A percentile compares a stretch with the other conserved stretches of the same genome.
Evolutionary conservation across 2,888 invertebrate species (phyloP).

Genomic region (Anthophora plumipes): DNA sequence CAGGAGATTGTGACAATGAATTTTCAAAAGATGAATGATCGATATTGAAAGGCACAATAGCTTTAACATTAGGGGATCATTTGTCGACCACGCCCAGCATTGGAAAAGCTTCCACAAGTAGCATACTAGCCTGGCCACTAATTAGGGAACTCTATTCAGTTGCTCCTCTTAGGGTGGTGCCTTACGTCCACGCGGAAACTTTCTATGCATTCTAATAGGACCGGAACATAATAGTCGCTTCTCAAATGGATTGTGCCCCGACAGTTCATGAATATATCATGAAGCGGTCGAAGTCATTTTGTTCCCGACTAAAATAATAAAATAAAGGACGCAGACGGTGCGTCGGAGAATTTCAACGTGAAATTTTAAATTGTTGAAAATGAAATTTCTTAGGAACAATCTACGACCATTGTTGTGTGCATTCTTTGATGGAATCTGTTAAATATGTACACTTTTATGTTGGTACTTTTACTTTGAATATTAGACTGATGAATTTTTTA

Average conservation of each 20-base stretch:
- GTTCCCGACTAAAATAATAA: constrained; percentile 33
- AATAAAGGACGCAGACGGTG: neutral
- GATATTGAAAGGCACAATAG: neutral
- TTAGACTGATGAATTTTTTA: too few relatives aligned
- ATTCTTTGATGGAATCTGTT: neutral
- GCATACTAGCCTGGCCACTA: constrained; percentile 77
- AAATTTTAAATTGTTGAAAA: neutral
- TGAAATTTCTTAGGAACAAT: neutral
- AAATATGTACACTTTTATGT: too few relatives aligned
- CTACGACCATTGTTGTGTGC: neutral
- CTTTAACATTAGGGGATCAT: constrained; percentile 27
- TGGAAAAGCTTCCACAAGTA: constrained; percentile 64
- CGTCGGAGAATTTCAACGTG: constrained; percentile 9
- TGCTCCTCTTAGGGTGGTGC: constrained; percentile 49
- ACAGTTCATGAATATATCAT: constrained; percentile 55
- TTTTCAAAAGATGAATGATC: neutral
- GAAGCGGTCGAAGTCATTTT: constrained; percentile 21
- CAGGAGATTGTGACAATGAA: neutral
- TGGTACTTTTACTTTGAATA: too few relatives aligned
- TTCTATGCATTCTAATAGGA: constrained; percentile 66
- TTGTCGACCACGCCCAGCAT: constrained; percentile 55
- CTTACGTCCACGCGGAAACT: constrained; percentile 51
- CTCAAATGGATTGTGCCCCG: constrained; percentile 35
- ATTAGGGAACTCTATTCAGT: constrained; percentile 79
- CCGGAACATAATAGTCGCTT: constrained; percentile 55